phyloP scores from a whole-genome alignment of 2,888 invertebrate species.

The Leuctra nigra region DNA sequence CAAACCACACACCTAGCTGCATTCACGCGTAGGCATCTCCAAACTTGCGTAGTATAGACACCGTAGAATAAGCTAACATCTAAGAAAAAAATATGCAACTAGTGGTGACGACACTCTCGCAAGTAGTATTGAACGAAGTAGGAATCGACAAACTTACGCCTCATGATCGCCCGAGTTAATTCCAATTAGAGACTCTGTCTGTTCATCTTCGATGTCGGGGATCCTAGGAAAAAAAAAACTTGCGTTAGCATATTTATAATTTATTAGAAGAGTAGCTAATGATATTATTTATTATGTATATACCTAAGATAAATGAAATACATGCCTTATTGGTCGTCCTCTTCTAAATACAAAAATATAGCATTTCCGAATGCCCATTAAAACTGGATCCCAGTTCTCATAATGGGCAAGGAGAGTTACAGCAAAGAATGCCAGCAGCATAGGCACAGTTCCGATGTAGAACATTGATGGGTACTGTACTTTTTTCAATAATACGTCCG shows the following conservation, averaged over 20 bases:
- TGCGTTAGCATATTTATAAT: slow-evolving; percentile 9
- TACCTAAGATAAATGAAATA: too few relatives aligned
- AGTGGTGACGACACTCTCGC: too few relatives aligned
- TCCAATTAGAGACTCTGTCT: slow-evolving; percentile 60
- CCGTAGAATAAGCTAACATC: too few relatives aligned
- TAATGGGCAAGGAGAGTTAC: slow-evolving; percentile 64
- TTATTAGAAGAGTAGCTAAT: slow-evolving; percentile 13
- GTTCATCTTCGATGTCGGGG: slow-evolving; percentile 57
- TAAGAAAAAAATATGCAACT: too few relatives aligned
- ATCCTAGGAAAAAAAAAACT: slow-evolving; percentile 40
- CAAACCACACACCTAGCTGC: too few relatives aligned
- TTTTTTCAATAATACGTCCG: slow-evolving; percentile 67
- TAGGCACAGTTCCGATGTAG: slow-evolving; percentile 71
- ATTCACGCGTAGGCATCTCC: too few relatives aligned
- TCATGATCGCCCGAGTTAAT: slow-evolving; percentile 51
- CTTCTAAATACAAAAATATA: slow-evolving; percentile 45
- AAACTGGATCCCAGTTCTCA: slow-evolving; percentile 76
- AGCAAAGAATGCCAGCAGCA: slow-evolving; percentile 66
- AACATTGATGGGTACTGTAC: slow-evolving; percentile 62
- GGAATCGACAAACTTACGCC: too few relatives aligned
- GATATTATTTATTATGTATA: too few relatives aligned
- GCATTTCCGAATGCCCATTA: slow-evolving; percentile 48
- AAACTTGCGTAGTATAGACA: too few relatives aligned
- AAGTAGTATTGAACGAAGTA: too few relatives aligned
- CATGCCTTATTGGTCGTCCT: slow-evolving; percentile 46